Evolutionary conservation across 2,113 vertebrate species (phyloP), one percentile per base, ranked within the genome.

Genomic region (Amblyopsis rosae): DNA sequence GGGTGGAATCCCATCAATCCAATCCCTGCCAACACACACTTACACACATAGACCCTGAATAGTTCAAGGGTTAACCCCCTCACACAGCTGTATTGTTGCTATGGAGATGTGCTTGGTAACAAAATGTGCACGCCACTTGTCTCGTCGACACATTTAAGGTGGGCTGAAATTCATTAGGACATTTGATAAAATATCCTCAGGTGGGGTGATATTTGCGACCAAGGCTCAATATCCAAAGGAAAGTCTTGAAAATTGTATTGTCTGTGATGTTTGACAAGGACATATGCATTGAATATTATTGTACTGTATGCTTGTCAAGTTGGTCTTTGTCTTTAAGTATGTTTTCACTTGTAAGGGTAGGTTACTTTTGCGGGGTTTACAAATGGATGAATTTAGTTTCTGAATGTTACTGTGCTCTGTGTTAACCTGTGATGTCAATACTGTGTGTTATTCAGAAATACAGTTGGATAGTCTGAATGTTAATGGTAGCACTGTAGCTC

Each of bases 21-120:
- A 77, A 65, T 71, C 76, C 81, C 77, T 50, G 2, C 32, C 49
- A 51, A 59, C 33, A 59, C 85, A 69, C 72, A 67, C 19, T 41
- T 55, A 76, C 69, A 79, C 61, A 63, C 17, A 64, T 79, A 78
- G 70, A 76, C 62, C 62, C 26, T 41, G n/a, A 8, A 46, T 62
- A 82, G 87, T 82, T 84, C 62, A 84, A 72, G 76, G 89, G 89
- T 89, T 82, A 91, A 88, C 84, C 84, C 81, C 82, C 84, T 76
- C 71, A 55, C 67, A 67, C 57, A 32, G 49, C 69, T 6, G 67
- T 50, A 83, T 91, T 89, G 90, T 92, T 77, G 67, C 72, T 86
- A 89, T 91, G 88, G 83, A 86, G 83, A 91, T 91, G 67, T 72
- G 80, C 83, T 87, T 86, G 66, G 79, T 86, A 82, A 81, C 45